Evolutionary conservation across 2,888 invertebrate genomes (phyloP).

Genomic region (Marronus borbonicus): DNA sequence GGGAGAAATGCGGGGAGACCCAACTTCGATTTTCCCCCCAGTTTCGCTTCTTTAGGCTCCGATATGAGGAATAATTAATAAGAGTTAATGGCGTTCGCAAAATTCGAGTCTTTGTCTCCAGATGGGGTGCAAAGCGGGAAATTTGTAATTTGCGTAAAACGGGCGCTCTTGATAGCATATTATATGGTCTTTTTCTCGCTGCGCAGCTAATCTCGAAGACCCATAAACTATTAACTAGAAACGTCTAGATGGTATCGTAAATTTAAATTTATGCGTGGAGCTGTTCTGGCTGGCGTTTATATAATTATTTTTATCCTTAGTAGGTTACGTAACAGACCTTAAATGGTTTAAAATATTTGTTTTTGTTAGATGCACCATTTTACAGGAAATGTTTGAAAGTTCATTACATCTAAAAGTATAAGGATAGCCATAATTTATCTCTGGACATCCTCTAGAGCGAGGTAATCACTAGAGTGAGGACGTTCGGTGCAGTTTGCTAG

Average conservation of each 20-base stretch:
- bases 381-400: no score
- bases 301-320: background rate
- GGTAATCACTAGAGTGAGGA: no score
- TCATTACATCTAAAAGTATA: no score
- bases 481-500: no score
- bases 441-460: no score
- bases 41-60: slow-evolving; percentile 39
- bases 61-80: slow-evolving; percentile 47
- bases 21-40: slow-evolving; percentile 34
- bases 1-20: background rate
- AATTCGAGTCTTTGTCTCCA: slow-evolving; percentile 44
- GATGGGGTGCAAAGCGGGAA: slow-evolving; percentile 43
- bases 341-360: no score
- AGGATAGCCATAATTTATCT: no score
- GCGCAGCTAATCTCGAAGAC: slow-evolving; percentile 9
- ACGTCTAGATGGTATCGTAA: slow-evolving; percentile 23
- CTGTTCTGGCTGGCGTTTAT: background rate
- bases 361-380: no score
- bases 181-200: slow-evolving; percentile 31
- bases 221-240: slow-evolving; percentile 40
- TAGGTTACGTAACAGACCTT: no score
- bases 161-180: slow-evolving; percentile 24
- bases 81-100: slow-evolving; percentile 43
- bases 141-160: slow-evolving; percentile 36
- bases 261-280: slow-evolving; percentile 20